A percentile compares a stretch with the other conserved stretches of the same genome.
These are phyloP conservation scores for Mystacornis crossleyi DNA, from an alignment of 2,113 vertebrate genomes.

Conservation along the genomic window DNA sequence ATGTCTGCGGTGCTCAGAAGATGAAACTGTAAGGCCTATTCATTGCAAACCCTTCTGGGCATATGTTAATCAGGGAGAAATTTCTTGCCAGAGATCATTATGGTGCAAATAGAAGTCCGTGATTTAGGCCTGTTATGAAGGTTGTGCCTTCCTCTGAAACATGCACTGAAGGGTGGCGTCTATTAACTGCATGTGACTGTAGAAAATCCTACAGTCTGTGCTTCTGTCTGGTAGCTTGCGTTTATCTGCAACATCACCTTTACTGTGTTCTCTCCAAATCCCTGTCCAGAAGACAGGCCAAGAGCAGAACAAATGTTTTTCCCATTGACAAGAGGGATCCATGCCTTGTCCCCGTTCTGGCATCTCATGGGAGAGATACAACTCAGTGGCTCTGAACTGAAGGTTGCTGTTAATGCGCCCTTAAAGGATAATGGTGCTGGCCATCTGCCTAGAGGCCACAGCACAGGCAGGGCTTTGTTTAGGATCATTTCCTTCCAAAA, in stretches of 20 bases:
- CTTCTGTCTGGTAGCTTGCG: background rate
- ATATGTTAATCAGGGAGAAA: background rate
- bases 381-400: background rate
- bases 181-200: background rate
- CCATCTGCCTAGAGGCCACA: background rate
- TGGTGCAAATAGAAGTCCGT: background rate
- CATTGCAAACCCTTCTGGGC: slow-evolving; percentile 7
- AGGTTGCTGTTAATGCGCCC: background rate
- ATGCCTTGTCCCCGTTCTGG: background rate
- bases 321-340: background rate
- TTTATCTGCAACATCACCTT: background rate
- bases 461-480: background rate
- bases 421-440: background rate
- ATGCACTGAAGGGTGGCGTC: background rate
- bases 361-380: background rate
- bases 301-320: background rate
- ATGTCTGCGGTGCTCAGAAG: background rate
- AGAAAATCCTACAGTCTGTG: background rate
- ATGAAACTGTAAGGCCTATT: background rate
- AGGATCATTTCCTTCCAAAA: background rate
- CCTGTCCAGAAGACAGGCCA: background rate
- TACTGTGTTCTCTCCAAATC: background rate
- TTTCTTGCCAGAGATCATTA: background rate
- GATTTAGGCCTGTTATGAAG: background rate
- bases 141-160: background rate